Base-by-base conservation (phyloP, 2,888 invertebrate genomes). In the Lingula anatina region DNA sequence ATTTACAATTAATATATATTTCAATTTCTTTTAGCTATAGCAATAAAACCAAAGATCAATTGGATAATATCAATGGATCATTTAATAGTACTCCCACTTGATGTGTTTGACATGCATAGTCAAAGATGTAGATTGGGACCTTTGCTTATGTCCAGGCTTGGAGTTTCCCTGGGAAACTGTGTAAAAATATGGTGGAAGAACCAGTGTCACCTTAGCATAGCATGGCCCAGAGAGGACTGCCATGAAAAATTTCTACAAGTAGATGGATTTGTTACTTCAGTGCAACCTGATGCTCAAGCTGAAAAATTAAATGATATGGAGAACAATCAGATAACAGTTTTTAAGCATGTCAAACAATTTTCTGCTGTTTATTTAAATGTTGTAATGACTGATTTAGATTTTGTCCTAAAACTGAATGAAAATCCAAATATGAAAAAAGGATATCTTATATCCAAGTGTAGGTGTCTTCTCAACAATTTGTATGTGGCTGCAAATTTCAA, bases 111-210 rank as follows among this genome's bases (percentile, higher is more conserved):
- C 39, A 12, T 23, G 43, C 48, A 44, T 31, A 52, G 35, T 20
- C 64, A 64, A 55, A 64, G 54, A 44, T 64, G 64, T 42, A 47
- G 49, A 21, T 47, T 61, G 21, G 51, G 51, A 5, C 28, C 51
- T 3, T 51, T 46, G 15, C 24, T 54, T 5, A 51, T 63, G 31
- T 37, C 15, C 12, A 40, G 24, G 7, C 42, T 58, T 25, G 45
- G 49, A 12, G 43, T 46, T 24, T 46, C 36, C 25, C 37, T 59
- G 18, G 60, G 57, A 21, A 44, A 49, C 1, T 57, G 49, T 49
- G 46, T 62, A 3, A 37, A 53, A 35, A 49, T 64, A 26, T n/a
- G 31, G 3, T 28, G 27, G 2, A 36, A 41, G 3, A 38, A 24
- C 7, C 50, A 39, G n/a, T 20, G 46, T 7, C 46, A 39, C 23